phyloP scores from a whole-genome alignment of 2,888 invertebrate species.

The Pegoplata infirma region DNA sequence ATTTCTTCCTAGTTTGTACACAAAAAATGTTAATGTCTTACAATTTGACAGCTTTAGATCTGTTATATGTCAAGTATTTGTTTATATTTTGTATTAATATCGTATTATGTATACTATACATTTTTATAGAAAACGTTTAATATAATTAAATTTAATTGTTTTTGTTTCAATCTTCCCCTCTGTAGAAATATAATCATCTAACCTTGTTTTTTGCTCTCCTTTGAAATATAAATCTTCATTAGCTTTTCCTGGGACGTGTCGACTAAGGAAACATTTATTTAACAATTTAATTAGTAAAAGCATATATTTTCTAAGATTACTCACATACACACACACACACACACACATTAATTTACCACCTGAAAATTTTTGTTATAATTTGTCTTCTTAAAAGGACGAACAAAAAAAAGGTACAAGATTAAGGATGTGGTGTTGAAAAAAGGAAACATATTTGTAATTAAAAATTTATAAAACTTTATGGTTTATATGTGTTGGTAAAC shows the following conservation, averaged over 20 bases:
- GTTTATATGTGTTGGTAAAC: slow-evolving; percentile 47
- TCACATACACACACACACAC: slow-evolving; percentile 25
- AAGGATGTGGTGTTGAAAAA: slow-evolving; percentile 53
- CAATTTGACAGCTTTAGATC: slow-evolving; percentile 49
- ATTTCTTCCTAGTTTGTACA: not conserved
- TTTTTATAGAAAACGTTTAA: slow-evolving; percentile 28
- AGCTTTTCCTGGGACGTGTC: not conserved
- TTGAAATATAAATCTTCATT: slow-evolving; percentile 44
- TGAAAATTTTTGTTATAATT: slow-evolving; percentile 50
- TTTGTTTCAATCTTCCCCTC: not conserved
- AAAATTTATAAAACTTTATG: slow-evolving; percentile 58
- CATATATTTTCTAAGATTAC: slow-evolving; percentile 55
- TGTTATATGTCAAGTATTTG: slow-evolving; percentile 43
- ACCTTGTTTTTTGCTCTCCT: not conserved
- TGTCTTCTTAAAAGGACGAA: slow-evolving; percentile 31
- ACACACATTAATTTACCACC: slow-evolving; percentile 57
- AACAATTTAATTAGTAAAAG: slow-evolving; percentile 61
- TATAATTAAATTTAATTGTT: slow-evolving; percentile 52
- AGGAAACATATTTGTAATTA: slow-evolving; percentile 51
- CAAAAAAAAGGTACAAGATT: slow-evolving; percentile 3
- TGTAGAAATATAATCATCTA: no score
- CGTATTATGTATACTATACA: not conserved
- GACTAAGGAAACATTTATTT: slow-evolving; percentile 1
- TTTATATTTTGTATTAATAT: not conserved
- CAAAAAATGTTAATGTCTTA: slow-evolving; percentile 46